phyloP scores from a whole-genome alignment of 2,888 invertebrate genomes.

The Neria commutata region DNA sequence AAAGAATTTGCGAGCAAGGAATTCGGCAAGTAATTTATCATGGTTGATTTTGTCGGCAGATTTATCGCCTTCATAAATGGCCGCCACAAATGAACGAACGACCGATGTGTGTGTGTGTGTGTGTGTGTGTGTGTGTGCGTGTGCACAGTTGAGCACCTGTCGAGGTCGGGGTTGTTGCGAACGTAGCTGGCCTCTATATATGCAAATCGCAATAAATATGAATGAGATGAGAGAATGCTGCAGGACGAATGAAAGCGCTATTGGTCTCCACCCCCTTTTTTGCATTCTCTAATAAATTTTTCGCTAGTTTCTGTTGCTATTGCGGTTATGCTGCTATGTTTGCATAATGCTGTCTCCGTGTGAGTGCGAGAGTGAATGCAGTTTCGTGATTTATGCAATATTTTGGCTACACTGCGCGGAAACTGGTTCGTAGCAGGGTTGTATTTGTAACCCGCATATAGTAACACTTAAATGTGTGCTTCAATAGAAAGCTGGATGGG shows the following conservation, averaged over 20 bases:
- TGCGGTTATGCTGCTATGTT: constrained; percentile 4
- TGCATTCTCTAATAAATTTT: not conserved
- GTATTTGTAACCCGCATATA: too few species aligned
- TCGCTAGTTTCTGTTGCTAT: constrained; percentile 11
- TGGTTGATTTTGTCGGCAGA: constrained; percentile 8
- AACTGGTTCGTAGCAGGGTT: not conserved
- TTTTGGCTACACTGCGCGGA: not conserved
- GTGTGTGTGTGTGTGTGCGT: not conserved
- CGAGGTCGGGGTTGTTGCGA: constrained; percentile 38
- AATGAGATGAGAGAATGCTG: constrained; percentile 41
- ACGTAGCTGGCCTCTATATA: constrained; percentile 47
- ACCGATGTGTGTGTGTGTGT: not conserved
- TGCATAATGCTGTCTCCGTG: not conserved
- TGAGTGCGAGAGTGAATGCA: too few species aligned
- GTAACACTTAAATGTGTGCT: too few species aligned
- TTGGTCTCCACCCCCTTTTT: constrained; percentile 21
- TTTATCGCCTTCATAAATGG: constrained; percentile 46
- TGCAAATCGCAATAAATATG: constrained; percentile 54
- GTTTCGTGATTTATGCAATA: not conserved
- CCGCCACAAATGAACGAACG: constrained; percentile 33
- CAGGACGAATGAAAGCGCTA: not conserved
- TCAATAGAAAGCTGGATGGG: too few species aligned
- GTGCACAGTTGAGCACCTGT: not conserved
- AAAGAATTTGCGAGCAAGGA: constrained; percentile 23
- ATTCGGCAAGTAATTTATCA: constrained; percentile 18